Base-by-base conservation (phyloP, 2,888 invertebrate species). In the Zaprionus bogoriensis region DNA sequence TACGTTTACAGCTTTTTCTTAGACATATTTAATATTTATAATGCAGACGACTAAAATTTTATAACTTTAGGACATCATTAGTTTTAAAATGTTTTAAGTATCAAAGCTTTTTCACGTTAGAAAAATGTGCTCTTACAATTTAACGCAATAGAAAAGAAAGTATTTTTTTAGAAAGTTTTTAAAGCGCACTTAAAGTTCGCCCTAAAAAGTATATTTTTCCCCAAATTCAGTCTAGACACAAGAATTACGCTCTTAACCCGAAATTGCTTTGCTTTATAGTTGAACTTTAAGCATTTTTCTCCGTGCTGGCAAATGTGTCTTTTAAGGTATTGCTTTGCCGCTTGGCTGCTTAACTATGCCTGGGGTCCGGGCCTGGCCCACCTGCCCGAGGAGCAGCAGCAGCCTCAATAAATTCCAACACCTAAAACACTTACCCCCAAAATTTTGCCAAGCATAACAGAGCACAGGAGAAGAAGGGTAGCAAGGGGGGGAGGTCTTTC, bases 351-450 rank as follows among this genome's bases (percentile, higher is more conserved):
- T 45, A 38, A 74, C 63, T 67, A 63, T 68, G 59, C 52, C 28
- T 59, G 52, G n/a, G n/a, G n/a, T n/a, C 68, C 36, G 2, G 27
- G 25, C 48, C 61, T 59, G 54, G 51, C 48, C 47, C 51, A 3
- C 27, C 27, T 1, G 6, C 32, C 32, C 9, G 14, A 17, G 1
- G 12, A 42, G 32, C 52, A 39, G n/a, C 20, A 52, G 74, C 76
- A 80, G 32, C 52, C 42, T 14, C 20, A 52, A 77, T 79, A 80
- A 75, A 82, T 68, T 68, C 36, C 63, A 65, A 75, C 75, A 74
- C 78, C 55, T 55, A 28, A 54, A 60, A 28, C 57, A 54, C 66
- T 68, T 64, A 12, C 30, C 44, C 53, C 38, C 38, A 27, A 36
- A 2, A 27, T 1, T 20, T 14, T n/a, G n/a, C n/a, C n/a, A n/a